Conservation (phyloP, 1,140 invertebrate genomes). For the Leptonema lineaticorne region DNA sequence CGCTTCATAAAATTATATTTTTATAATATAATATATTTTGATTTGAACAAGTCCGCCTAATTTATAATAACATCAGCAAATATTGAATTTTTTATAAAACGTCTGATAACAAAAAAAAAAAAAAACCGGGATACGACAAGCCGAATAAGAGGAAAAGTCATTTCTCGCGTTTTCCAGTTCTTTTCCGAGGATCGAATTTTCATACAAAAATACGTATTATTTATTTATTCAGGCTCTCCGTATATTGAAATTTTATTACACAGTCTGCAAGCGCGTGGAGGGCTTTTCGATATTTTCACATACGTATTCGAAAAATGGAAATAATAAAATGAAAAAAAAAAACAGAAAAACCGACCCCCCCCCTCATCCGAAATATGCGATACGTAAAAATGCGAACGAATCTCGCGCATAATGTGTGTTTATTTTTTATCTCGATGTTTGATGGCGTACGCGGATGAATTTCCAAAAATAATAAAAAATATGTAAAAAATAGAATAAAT, state of each 20-base stretch:
- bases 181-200: constrained; percentile 8
- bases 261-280: not conserved
- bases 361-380: not conserved
- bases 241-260: constrained; percentile 18
- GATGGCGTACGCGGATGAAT: not conserved
- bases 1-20: too few species aligned
- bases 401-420: constrained; percentile 4
- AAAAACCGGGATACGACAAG: too few species aligned
- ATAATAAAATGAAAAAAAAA: not conserved
- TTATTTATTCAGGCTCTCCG: constrained; percentile 6
- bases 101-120: too few species aligned
- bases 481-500: too few species aligned
- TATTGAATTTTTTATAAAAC: constrained; percentile 22
- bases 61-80: constrained; percentile 20
- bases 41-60: too few species aligned
- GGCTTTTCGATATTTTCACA: constrained; percentile 11
- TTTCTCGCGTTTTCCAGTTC: too few species aligned
- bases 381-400: not conserved
- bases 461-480: too few species aligned
- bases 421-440: constrained; percentile 10
- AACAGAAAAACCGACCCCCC: too few species aligned
- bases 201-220: constrained; percentile 18
- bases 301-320: not conserved
- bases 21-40: too few species aligned
- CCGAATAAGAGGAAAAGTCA: too few species aligned